Evolutionary conservation across 2,888 invertebrate species (phyloP).

Genomic region (Enoplolaimus lenunculus): DNA sequence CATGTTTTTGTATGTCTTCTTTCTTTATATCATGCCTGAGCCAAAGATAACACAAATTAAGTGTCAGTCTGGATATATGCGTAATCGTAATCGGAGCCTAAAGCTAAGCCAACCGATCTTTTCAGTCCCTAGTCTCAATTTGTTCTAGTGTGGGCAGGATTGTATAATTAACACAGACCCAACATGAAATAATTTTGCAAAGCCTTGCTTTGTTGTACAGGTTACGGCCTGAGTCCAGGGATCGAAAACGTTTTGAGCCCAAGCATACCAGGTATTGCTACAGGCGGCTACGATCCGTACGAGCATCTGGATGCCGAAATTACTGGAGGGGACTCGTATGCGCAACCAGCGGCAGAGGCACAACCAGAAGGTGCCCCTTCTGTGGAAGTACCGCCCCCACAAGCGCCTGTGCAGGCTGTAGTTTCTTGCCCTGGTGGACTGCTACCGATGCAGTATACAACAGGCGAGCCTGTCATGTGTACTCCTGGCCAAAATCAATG

Average conservation of each 20-base stretch:
- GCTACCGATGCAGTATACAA: constrained; percentile 25
- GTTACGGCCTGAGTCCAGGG: background rate
- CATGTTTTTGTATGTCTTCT: too few species aligned
- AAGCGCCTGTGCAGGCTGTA: background rate
- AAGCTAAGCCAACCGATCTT: too few species aligned
- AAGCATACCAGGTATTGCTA: background rate
- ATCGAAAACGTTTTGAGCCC: background rate
- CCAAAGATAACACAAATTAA: too few species aligned
- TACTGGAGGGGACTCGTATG: background rate
- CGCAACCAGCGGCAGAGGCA: background rate
- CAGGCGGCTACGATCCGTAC: background rate
- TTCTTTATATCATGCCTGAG: too few species aligned
- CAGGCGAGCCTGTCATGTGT: constrained; percentile 35
- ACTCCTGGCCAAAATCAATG: constrained; percentile 35
- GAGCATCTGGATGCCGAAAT: background rate
- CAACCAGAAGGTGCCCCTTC: too few species aligned
- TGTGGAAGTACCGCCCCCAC: too few species aligned
- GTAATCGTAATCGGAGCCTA: too few species aligned
- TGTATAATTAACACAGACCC: too few species aligned
- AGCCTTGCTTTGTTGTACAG: background rate
- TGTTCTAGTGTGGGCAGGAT: too few species aligned
- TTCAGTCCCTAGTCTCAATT: too few species aligned
- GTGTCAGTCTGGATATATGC: too few species aligned
- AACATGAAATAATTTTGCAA: too few species aligned
- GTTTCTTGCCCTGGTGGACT: constrained; percentile 3